Evolutionary conservation across 1,140 invertebrate species (phyloP).

Genomic region (Drosophila erecta): DNA sequence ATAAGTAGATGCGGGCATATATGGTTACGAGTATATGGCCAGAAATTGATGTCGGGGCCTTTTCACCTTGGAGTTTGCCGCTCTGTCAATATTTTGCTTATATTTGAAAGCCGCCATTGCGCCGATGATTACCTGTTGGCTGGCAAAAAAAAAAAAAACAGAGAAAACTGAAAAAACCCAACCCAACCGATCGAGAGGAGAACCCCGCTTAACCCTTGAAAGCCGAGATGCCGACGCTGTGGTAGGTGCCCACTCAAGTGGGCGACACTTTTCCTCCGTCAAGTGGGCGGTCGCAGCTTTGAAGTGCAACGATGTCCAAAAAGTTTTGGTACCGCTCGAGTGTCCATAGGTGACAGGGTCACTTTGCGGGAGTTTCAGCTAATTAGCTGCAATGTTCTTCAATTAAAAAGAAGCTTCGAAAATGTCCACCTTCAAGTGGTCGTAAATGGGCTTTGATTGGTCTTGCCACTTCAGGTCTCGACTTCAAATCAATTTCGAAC

Average conservation of each 20-base stretch:
- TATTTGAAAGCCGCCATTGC: conserved; percentile 55
- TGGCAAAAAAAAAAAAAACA: conserved; percentile 59
- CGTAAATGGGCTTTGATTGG: conserved; percentile 26
- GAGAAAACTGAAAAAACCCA: conserved; percentile 11
- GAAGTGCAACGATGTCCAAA: conserved; percentile 65
- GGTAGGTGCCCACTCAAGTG: conserved; percentile 75
- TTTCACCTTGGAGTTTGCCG: conserved; percentile 73
- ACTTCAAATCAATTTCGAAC: conserved; percentile 32
- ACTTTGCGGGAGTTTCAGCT: conserved; percentile 22
- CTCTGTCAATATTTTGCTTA: conserved; percentile 84
- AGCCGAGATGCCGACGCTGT: conserved; percentile 49
- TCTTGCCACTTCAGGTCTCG: conserved; percentile 21
- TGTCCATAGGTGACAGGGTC: conserved; percentile 43
- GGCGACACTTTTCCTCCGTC: conserved; percentile 64
- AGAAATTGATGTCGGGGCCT: conserved; percentile 59
- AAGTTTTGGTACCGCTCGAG: conserved; percentile 40
- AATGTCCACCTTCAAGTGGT: conserved; percentile 36
- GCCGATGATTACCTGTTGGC: conserved; percentile 63
- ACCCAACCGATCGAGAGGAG: conserved; percentile 6
- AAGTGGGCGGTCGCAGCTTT: conserved; percentile 61
- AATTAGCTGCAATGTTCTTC: conserved; percentile 66
- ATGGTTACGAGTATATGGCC: conserved; percentile 12
- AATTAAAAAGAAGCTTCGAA: conserved; percentile 62
- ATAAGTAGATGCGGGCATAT: conserved; percentile 35
- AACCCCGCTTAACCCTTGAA: conserved; percentile 18